These are phyloP conservation scores for Bostrychus sinensis DNA, from an alignment of 2,113 vertebrate species.

Conservation along the genomic window DNA sequence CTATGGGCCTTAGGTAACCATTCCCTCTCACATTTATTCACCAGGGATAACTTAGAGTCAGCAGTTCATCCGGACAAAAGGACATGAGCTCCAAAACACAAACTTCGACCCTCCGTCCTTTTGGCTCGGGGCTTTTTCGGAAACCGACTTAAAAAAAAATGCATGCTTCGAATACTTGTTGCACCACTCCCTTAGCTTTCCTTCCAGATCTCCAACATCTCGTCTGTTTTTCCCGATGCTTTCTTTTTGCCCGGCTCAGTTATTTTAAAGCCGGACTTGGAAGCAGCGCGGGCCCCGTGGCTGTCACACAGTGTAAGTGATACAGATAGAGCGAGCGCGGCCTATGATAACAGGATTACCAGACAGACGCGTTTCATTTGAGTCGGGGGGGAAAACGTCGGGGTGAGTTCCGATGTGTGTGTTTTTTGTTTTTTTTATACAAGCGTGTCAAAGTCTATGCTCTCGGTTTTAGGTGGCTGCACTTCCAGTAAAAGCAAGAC, in stretches of 20 bases:
- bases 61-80: too few species aligned
- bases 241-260: neutral
- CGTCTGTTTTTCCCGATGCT: neutral
- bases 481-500: constrained; percentile 59
- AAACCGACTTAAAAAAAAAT: neutral
- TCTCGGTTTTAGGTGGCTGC: constrained; percentile 69
- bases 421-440: constrained; percentile 10
- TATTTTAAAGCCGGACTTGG: neutral
- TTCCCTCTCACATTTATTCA: too few species aligned
- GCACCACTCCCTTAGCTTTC: neutral
- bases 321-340: constrained; percentile 54
- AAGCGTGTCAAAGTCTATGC: constrained; percentile 21
- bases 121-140: neutral
- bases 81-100: neutral
- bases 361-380: constrained; percentile 56
- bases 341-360: constrained; percentile 63
- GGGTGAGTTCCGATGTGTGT: constrained; percentile 18
- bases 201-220: constrained; percentile 3
- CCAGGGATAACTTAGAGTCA: too few species aligned
- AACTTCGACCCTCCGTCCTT: neutral
- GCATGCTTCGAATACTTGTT: neutral
- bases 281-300: constrained; percentile 3
- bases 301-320: constrained; percentile 42
- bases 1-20: too few species aligned
- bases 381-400: constrained; percentile 31